A percentile compares a stretch with the other conserved stretches of the same genome.
Conservation (phyloP, 2,888 invertebrate species). For the Plebejus anna region DNA sequence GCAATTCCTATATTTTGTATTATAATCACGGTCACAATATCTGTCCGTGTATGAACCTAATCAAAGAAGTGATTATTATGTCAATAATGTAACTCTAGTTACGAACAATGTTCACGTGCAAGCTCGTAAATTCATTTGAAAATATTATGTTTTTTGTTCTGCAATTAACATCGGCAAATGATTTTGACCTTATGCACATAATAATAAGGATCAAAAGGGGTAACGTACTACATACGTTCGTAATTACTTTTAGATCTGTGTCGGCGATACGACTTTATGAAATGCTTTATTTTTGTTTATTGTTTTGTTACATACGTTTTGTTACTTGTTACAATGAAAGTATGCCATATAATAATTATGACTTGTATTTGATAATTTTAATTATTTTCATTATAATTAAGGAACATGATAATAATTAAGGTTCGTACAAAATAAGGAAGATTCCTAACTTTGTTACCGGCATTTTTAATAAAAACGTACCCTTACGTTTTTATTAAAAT, state of each 20-base stretch:
- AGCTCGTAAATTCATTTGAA: conserved; percentile 6
- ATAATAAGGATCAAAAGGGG: background rate
- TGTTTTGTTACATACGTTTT: background rate
- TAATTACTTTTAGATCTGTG: conserved; percentile 15
- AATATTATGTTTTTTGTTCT: conserved; percentile 8
- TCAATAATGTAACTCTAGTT: conserved; percentile 8
- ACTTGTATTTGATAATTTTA: background rate
- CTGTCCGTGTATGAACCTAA: background rate
- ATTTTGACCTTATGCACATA: background rate
- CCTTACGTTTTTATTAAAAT: too few species aligned
- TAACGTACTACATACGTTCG: background rate
- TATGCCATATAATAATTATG: background rate
- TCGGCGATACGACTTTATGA: conserved; percentile 11
- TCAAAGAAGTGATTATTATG: background rate
- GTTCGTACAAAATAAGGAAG: background rate
- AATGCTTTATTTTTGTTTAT: conserved; percentile 7
- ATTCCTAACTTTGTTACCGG: too few species aligned
- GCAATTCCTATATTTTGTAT: too few species aligned
- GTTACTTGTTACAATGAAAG: background rate
- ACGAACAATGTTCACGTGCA: conserved; percentile 6
- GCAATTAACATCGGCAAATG: background rate
- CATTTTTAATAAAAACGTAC: too few species aligned
- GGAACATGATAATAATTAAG: background rate
- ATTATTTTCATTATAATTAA: background rate
- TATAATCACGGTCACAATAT: too few species aligned